phyloP scores from a whole-genome alignment of 2,888 invertebrate species.

The Hybos culiciformis region DNA sequence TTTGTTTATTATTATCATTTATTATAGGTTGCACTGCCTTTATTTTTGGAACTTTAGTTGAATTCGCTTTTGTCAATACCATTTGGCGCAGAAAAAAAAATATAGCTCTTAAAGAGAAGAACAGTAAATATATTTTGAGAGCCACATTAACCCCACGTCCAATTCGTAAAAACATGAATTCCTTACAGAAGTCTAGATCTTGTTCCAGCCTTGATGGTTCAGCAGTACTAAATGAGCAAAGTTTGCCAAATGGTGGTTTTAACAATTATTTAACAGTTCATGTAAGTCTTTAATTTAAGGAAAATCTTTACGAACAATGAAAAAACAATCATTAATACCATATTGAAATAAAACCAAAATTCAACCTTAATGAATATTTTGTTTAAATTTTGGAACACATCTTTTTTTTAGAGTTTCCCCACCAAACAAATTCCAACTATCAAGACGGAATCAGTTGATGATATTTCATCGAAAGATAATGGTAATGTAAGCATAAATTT shows the following conservation, averaged over 20 bases:
- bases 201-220: constrained; percentile 55
- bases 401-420: constrained; percentile 48
- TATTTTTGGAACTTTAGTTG: constrained; percentile 71
- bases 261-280: constrained; percentile 66
- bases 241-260: constrained; percentile 41
- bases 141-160: constrained; percentile 68
- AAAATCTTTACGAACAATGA: too few relatives aligned
- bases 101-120: constrained; percentile 36
- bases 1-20: too few relatives aligned
- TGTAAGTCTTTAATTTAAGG: too few relatives aligned
- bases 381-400: constrained; percentile 4
- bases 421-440: constrained; percentile 51
- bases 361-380: background rate
- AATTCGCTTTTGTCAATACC: constrained; percentile 80
- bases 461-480: constrained; percentile 25
- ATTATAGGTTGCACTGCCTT: constrained; percentile 74
- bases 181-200: constrained; percentile 53
- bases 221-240: constrained; percentile 11
- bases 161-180: constrained; percentile 52
- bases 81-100: constrained; percentile 65
- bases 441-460: constrained; percentile 50
- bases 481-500: constrained; percentile 17
- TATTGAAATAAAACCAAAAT: too few relatives aligned
- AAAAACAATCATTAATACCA: too few relatives aligned
- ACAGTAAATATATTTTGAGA: constrained; percentile 71